Evolutionary conservation across 53 echinoderm and acorn worm species (phyloP).

Genomic region (Paracentrotus lividus): DNA sequence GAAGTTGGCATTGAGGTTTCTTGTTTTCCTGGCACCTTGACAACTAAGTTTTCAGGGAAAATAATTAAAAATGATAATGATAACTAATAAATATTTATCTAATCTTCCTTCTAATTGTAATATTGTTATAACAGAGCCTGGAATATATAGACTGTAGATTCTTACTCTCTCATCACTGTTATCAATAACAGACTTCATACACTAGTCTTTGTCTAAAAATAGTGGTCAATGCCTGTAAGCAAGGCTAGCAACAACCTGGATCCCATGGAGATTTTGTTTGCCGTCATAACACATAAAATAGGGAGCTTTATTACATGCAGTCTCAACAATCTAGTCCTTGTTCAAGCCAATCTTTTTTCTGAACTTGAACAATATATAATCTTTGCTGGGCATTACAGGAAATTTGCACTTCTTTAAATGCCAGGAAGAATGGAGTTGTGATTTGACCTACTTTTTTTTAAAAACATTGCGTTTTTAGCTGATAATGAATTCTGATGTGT

Average conservation of each 20-base stretch:
- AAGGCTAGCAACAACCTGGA: constrained; percentile 7
- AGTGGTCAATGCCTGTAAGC: not conserved
- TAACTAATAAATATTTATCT: no score
- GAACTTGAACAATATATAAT: not conserved
- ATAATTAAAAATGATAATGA: not conserved
- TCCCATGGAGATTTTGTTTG: constrained; percentile 27
- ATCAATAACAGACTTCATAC: not conserved
- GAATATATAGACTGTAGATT: not conserved
- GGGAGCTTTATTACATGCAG: not conserved
- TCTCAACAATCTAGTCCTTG: not conserved
- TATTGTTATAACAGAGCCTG: not conserved
- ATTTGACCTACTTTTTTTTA: no score
- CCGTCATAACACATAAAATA: constrained; percentile 29
- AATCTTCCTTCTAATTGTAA: not conserved
- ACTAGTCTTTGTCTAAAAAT: not conserved
- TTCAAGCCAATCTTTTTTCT: not conserved
- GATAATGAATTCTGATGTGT: not conserved
- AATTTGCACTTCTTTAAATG: no score
- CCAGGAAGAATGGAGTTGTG: not conserved
- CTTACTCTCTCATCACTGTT: not conserved
- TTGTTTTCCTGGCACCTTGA: constrained; percentile 20
- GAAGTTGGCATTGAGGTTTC: constrained; percentile 9
- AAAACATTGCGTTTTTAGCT: no score
- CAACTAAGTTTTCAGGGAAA: not conserved
- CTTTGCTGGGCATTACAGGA: no score